Percentiles rank a stretch among this genome's conserved stretches.
phyloP scores from a whole-genome alignment of 1,140 invertebrate genomes.

The Drosophila tristis region DNA sequence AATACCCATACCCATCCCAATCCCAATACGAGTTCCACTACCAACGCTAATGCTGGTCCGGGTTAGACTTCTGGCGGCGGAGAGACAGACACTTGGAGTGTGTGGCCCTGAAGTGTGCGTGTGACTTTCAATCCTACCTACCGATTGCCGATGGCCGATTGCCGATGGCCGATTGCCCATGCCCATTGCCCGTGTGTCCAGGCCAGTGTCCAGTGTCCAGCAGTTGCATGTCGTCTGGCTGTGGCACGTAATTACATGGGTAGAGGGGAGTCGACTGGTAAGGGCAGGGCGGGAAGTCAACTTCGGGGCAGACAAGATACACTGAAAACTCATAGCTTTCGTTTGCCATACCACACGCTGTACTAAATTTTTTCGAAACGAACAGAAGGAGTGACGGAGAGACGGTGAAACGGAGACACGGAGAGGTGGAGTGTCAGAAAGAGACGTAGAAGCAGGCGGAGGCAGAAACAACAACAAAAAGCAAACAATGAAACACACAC shows the following conservation, averaged over 20 bases:
- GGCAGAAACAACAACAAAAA: conserved; percentile 68
- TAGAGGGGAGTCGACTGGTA: conserved; percentile 9
- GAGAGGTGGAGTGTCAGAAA: too few species aligned
- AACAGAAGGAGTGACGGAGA: conserved; percentile 58
- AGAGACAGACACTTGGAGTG: conserved; percentile 1
- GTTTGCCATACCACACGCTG: conserved; percentile 81
- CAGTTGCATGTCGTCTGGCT: conserved; percentile 8
- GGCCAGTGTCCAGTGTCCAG: too few species aligned
- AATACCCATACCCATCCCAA: neutral
- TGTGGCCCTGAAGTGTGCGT: conserved; percentile 24
- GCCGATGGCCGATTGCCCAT: too few species aligned
- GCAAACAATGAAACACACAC: conserved; percentile 74
- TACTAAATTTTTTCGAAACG: conserved; percentile 78
- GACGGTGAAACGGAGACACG: conserved; percentile 9
- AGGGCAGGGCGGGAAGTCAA: conserved; percentile 22
- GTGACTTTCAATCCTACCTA: conserved; percentile 40
- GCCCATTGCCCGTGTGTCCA: too few species aligned
- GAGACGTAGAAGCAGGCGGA: conserved; percentile 1
- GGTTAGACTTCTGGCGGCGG: conserved; percentile 7
- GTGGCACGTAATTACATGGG: conserved; percentile 55
- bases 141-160: neutral
- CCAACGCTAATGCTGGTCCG: too few species aligned
- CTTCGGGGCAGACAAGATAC: conserved; percentile 64
- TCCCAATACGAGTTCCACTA: conserved; percentile 21
- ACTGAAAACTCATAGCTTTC: conserved; percentile 82